Evolutionary conservation across 2,113 vertebrate species (phyloP).

Genomic region (Burhinus bistriatus): DNA sequence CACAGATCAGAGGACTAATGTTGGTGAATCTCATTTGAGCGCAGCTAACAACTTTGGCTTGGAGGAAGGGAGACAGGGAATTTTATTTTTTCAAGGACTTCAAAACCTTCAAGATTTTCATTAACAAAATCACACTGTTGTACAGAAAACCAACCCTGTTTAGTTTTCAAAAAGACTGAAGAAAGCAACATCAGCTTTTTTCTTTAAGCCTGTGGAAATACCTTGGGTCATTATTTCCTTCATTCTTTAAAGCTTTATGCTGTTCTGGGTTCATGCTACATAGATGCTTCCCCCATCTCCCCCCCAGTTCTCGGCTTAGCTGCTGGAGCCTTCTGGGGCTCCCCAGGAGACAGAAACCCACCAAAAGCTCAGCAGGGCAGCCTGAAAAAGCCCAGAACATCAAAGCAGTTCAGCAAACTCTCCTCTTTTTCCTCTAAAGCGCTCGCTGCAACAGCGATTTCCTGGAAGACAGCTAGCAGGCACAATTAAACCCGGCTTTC

Average conservation of each 20-base stretch:
- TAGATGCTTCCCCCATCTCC: background rate
- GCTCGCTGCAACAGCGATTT: background rate
- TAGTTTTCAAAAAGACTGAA: background rate
- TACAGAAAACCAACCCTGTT: background rate
- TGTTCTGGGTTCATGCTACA: background rate
- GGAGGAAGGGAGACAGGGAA: background rate
- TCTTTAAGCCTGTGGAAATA: background rate
- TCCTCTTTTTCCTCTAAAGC: background rate
- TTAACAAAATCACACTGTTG: background rate
- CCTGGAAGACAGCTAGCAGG: slow-evolving; percentile 31
- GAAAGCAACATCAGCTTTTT: background rate
- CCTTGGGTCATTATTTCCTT: background rate
- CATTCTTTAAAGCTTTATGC: background rate
- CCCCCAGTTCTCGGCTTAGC: background rate
- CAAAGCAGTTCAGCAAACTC: background rate
- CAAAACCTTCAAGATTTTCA: background rate
- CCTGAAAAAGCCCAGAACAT: background rate
- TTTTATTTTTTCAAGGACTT: background rate
- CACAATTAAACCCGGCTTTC: slow-evolving; percentile 45
- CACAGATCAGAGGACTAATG: background rate
- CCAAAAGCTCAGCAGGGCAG: background rate
- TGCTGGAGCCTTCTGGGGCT: background rate
- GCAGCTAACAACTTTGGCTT: background rate
- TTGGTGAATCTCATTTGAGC: background rate
- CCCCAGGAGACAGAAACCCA: background rate